These are phyloP conservation scores for Dicranocentrus wangi DNA, from an alignment of 2,888 invertebrate species.

Conservation along the genomic window DNA sequence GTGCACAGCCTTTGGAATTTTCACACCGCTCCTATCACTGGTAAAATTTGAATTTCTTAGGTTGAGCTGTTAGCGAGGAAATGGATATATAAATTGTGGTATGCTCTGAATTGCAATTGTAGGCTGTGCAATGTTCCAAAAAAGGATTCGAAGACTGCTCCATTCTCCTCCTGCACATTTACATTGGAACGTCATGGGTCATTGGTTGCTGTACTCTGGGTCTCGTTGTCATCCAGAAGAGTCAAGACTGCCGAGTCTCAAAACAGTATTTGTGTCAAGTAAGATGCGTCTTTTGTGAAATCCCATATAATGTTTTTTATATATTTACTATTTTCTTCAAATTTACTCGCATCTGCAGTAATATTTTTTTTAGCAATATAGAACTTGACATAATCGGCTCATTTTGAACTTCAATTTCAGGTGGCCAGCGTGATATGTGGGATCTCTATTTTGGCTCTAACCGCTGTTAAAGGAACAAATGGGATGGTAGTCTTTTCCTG, in stretches of 20 bases:
- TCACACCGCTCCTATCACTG: constrained; percentile 89
- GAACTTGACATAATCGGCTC: too few species aligned
- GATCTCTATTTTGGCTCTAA: constrained; percentile 84
- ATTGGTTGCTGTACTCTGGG: constrained; percentile 88
- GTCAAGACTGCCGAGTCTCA: constrained; percentile 88
- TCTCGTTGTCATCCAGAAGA: constrained; percentile 85
- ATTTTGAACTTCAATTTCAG: constrained; percentile 74
- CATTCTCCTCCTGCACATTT: constrained; percentile 79
- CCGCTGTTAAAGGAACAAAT: constrained; percentile 81
- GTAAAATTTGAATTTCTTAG: constrained; percentile 74
- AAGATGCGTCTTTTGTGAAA: neutral
- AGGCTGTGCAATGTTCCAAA: constrained; percentile 68
- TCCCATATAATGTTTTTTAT: neutral
- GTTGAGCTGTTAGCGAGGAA: too few species aligned
- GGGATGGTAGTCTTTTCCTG: constrained; percentile 79
- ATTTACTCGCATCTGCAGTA: too few species aligned
- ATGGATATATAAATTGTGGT: too few species aligned
- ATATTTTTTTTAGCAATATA: too few species aligned
- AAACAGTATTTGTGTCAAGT: constrained; percentile 84
- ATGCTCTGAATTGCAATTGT: too few species aligned
- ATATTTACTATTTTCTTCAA: too few species aligned
- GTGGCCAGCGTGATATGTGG: constrained; percentile 87
- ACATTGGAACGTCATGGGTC: constrained; percentile 87
- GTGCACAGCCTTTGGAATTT: constrained; percentile 87
- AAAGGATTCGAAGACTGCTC: constrained; percentile 66